A percentile compares a stretch with the other conserved stretches of the same genome.
These are phyloP conservation scores for Rhinichthys osculus DNA, from an alignment of 2,797 vertebrate species.

Conservation along the genomic window DNA sequence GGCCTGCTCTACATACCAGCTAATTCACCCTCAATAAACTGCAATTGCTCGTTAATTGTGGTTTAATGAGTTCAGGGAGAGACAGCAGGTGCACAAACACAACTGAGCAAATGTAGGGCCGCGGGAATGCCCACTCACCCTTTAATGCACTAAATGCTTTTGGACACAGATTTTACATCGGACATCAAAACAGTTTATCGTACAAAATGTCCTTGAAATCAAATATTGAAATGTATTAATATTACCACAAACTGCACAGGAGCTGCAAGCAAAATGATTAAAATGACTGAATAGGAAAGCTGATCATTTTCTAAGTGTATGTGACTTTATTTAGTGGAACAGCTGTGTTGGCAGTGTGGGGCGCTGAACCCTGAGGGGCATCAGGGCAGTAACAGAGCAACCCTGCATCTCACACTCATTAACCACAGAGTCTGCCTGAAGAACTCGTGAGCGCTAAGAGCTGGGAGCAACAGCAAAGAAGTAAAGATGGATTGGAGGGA, in stretches of 20 bases:
- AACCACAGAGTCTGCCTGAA: constrained; percentile 28
- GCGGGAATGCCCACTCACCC: constrained; percentile 11
- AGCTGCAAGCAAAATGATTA: background rate
- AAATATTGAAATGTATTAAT: background rate
- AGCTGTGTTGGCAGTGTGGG: constrained; percentile 7
- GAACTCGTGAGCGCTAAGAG: background rate
- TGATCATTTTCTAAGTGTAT: background rate
- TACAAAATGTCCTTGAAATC: background rate
- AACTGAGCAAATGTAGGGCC: constrained; percentile 16
- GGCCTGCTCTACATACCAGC: constrained; percentile 72
- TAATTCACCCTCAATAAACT: constrained; percentile 78
- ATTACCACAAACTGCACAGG: background rate
- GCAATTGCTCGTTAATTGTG: constrained; percentile 78
- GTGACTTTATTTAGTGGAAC: background rate
- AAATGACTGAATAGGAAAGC: background rate
- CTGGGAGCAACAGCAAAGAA: background rate
- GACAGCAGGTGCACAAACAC: constrained; percentile 56
- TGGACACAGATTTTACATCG: background rate
- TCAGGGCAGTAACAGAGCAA: background rate
- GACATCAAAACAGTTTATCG: background rate
- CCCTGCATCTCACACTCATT: constrained; percentile 18
- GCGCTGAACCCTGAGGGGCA: background rate
- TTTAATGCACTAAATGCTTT: background rate
- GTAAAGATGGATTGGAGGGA: background rate
- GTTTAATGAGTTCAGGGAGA: constrained; percentile 76